Percentiles rank a stretch among this genome's conserved stretches.
These are phyloP conservation scores for Reinhardtius hippoglossoides DNA, from an alignment of 2,113 vertebrate species.

Conservation along the genomic window DNA sequence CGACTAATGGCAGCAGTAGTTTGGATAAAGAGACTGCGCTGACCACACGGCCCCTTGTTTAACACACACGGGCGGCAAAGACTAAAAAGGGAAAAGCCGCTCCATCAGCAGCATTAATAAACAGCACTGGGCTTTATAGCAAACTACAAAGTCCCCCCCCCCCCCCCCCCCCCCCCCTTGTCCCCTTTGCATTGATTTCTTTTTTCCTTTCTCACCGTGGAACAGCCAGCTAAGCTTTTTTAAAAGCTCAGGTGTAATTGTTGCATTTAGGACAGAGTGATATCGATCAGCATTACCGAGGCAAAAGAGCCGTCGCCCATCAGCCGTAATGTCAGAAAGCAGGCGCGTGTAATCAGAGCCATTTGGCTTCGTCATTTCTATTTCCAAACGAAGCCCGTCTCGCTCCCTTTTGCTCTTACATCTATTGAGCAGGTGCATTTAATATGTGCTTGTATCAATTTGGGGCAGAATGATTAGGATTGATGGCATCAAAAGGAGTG, in stretches of 20 bases:
- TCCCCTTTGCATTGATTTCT: constrained; percentile 41
- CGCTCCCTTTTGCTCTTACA: constrained; percentile 24
- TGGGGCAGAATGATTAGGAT: constrained; percentile 36
- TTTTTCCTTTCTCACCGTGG: not conserved
- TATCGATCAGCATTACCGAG: constrained; percentile 49
- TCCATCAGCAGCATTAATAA: constrained; percentile 35
- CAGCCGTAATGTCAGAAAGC: constrained; percentile 32
- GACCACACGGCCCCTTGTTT: constrained; percentile 19
- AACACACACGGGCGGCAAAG: constrained; percentile 13
- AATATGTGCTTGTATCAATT: constrained; percentile 44
- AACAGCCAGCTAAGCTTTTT: constrained; percentile 50
- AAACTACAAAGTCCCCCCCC: not conserved
- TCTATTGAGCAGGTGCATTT: constrained; percentile 52
- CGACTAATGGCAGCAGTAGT: constrained; percentile 16
- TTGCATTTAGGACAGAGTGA: constrained; percentile 57
- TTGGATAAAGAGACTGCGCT: constrained; percentile 27
- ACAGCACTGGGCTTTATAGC: constrained; percentile 28
- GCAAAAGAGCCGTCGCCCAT: constrained; percentile 35
- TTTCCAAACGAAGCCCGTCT: constrained; percentile 18
- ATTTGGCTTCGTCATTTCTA: constrained; percentile 31
- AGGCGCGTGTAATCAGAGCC: constrained; percentile 25
- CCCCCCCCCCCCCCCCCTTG: too few relatives aligned
- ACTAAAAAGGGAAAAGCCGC: constrained; percentile 9
- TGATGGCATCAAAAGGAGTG: constrained; percentile 7
- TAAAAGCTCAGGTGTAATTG: constrained; percentile 66